phyloP scores from a whole-genome alignment of 2,888 invertebrate species.

The Deladenus siricidicola region DNA sequence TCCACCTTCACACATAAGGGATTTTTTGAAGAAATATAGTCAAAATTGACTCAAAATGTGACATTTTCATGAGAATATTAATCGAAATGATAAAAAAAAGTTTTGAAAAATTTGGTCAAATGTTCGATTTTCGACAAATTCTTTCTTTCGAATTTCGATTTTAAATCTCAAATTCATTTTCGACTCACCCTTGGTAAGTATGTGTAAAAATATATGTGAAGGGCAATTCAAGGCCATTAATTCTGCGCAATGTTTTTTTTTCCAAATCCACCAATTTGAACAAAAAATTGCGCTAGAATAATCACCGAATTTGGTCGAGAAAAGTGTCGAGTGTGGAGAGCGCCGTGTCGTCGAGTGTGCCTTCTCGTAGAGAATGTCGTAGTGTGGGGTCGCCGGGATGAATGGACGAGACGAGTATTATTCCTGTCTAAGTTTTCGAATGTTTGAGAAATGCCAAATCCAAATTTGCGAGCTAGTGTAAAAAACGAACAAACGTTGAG shows the following conservation, averaged over 20 bases:
- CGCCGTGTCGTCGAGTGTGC: slow-evolving; percentile 50
- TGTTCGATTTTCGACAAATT: neutral
- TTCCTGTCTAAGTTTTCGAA: slow-evolving; percentile 56
- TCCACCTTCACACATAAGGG: too few relatives aligned
- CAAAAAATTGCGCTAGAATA: too few relatives aligned
- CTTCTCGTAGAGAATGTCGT: slow-evolving; percentile 45
- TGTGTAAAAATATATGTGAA: too few relatives aligned
- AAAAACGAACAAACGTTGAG: slow-evolving; percentile 60
- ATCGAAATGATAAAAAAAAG: too few relatives aligned
- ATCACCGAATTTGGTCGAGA: slow-evolving; percentile 75
- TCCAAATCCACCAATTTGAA: neutral
- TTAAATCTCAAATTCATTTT: too few relatives aligned
- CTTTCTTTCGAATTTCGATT: neutral
- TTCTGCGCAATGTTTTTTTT: too few relatives aligned
- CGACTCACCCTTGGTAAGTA: too few relatives aligned
- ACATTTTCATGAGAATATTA: too few relatives aligned
- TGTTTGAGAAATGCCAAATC: neutral
- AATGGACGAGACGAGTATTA: slow-evolving; percentile 62
- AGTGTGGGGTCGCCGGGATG: slow-evolving; percentile 62
- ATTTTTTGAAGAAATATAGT: too few relatives aligned
- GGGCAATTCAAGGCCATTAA: too few relatives aligned
- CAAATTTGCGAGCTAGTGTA: neutral
- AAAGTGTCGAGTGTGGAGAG: slow-evolving; percentile 67
- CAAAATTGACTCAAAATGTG: too few relatives aligned
- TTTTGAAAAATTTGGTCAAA: neutral